Percentiles rank a stretch among this genome's conserved stretches.
phyloP scores from a whole-genome alignment of 2,113 vertebrate genomes.

The Hippocampus guttulatus region DNA sequence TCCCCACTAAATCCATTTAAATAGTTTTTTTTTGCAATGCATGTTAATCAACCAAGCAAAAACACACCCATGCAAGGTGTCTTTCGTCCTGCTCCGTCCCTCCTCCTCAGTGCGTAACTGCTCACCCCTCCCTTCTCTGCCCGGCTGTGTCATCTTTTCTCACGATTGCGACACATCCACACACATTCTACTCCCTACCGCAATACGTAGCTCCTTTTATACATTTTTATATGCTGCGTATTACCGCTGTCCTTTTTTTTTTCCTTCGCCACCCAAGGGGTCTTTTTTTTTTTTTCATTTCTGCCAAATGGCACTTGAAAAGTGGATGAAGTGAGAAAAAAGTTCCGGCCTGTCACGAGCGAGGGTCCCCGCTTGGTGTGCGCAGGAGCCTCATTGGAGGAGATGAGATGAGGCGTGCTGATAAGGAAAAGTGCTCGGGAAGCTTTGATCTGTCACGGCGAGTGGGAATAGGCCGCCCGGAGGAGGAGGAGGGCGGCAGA shows the following conservation, averaged over 20 bases:
- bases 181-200: no score
- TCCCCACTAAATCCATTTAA: no score
- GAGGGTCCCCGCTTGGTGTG: conserved; percentile 33
- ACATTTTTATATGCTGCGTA: conserved; percentile 3
- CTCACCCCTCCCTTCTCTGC: no score
- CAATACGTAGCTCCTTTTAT: no score
- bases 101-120: no score
- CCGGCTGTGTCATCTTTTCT: no score
- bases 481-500: conserved; percentile 3
- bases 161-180: no score
- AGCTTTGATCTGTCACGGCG: conserved; percentile 58
- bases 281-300: conserved; percentile 68
- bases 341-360: conserved; percentile 47
- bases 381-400: conserved; percentile 52
- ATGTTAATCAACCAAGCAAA: no score
- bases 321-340: conserved; percentile 22
- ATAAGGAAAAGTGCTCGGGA: conserved; percentile 44
- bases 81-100: no score
- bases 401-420: conserved; percentile 70
- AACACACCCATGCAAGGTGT: no score
- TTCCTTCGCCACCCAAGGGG: conserved; percentile 22
- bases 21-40: no score
- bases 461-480: conserved; percentile 18
- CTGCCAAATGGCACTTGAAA: conserved; percentile 60
- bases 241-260: conserved; percentile 24